phyloP scores from a whole-genome alignment of 2,888 invertebrate species.

The Hydraecia micacea region DNA sequence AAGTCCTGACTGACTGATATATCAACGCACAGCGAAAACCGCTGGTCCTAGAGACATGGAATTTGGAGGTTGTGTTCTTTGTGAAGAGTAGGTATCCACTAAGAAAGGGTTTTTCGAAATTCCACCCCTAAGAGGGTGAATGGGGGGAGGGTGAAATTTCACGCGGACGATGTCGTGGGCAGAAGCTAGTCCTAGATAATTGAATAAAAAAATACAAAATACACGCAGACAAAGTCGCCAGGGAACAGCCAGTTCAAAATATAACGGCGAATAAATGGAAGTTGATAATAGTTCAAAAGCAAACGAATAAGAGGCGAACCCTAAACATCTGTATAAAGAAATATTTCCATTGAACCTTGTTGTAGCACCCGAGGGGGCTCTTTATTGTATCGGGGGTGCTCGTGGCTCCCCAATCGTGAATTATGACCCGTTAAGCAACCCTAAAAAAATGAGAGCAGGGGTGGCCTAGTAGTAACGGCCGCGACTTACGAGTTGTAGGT shows the following conservation, averaged over 20 bases:
- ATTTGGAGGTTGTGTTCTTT: too few relatives aligned
- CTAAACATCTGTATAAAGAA: constrained; percentile 62
- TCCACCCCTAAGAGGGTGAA: too few relatives aligned
- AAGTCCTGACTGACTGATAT: too few relatives aligned
- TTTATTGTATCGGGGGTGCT: constrained; percentile 60
- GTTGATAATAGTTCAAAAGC: constrained; percentile 42
- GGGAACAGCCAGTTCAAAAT: not conserved
- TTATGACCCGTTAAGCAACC: constrained; percentile 48
- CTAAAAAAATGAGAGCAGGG: not conserved
- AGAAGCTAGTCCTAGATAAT: not conserved
- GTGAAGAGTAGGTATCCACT: too few relatives aligned
- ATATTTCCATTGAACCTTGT: constrained; percentile 58
- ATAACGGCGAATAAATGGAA: constrained; percentile 11
- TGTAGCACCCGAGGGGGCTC: constrained; percentile 63
- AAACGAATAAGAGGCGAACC: constrained; percentile 16
- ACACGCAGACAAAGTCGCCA: not conserved
- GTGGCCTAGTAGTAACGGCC: too few relatives aligned
- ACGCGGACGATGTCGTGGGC: too few relatives aligned
- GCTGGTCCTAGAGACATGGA: too few relatives aligned
- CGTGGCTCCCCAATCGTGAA: constrained; percentile 54
- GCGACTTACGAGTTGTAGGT: too few relatives aligned
- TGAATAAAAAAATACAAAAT: not conserved
- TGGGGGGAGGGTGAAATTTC: too few relatives aligned
- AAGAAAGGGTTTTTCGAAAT: too few relatives aligned
- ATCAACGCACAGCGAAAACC: too few relatives aligned